A percentile compares a stretch with the other conserved stretches of the same genome.
Conservation (phyloP, 2,113 vertebrate genomes). For the Steatornis caripensis region DNA sequence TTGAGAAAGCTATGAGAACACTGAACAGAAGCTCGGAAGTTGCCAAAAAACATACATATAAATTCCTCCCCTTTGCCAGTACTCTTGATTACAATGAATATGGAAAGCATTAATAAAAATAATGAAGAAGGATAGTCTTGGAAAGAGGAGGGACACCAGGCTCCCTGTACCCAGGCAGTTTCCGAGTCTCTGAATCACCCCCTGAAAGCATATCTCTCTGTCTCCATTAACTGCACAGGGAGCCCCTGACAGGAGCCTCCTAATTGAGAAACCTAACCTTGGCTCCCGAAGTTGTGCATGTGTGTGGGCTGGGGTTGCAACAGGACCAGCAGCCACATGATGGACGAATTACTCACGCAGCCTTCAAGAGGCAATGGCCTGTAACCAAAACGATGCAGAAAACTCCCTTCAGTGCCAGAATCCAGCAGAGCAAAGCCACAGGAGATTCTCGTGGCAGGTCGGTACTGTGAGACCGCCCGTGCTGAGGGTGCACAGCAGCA, state of each 20-base stretch:
- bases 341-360: fast-evolving
- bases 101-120: neutral
- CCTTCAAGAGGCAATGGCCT: neutral
- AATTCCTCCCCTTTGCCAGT: neutral
- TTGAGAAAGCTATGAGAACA: neutral
- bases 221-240: neutral
- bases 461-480: neutral
- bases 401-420: neutral
- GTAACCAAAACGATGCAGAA: neutral
- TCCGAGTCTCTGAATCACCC: neutral
- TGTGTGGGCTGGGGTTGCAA: neutral
- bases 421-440: neutral
- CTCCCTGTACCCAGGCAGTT: neutral
- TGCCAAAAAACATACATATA: neutral
- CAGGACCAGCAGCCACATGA: neutral
- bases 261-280: neutral
- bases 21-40: neutral
- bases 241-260: neutral
- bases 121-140: neutral
- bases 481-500: neutral
- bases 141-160: neutral
- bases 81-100: neutral
- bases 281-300: neutral
- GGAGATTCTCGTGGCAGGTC: neutral
- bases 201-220: neutral